These are phyloP conservation scores for Petromus typicus DNA, from an alignment of 2,113 vertebrate genomes.

Conservation along the genomic window DNA sequence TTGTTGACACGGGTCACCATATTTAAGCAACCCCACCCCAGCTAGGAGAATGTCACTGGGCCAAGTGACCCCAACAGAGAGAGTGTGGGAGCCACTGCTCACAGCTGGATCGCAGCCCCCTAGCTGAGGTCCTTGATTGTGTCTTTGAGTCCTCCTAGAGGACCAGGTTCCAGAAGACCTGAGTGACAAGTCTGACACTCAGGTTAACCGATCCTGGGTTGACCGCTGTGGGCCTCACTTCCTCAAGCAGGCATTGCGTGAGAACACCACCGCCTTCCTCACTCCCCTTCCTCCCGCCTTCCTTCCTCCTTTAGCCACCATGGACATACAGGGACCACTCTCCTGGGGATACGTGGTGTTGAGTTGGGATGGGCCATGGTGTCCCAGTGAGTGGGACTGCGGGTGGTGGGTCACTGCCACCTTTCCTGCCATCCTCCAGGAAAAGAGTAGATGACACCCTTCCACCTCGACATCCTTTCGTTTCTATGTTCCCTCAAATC, in stretches of 20 bases:
- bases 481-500: conserved; percentile 51
- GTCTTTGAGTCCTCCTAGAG: conserved; percentile 13
- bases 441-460: neutral
- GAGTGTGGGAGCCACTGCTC: neutral
- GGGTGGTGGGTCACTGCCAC: neutral
- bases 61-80: neutral
- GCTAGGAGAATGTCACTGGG: neutral
- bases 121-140: neutral
- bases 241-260: neutral
- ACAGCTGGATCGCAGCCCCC: neutral
- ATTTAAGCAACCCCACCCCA: neutral
- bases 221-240: neutral
- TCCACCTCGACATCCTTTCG: neutral
- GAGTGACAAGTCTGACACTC: neutral
- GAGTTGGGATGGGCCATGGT: neutral
- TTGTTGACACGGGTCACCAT: neutral
- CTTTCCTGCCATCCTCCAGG: conserved; percentile 9
- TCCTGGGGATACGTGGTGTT: neutral
- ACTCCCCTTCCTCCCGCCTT: neutral
- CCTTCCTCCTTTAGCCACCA: neutral
- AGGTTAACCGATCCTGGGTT: neutral
- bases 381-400: neutral
- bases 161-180: neutral
- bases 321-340: neutral
- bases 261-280: neutral